Conservation (phyloP, 2,797 vertebrate species). For the Falco rusticolus region DNA sequence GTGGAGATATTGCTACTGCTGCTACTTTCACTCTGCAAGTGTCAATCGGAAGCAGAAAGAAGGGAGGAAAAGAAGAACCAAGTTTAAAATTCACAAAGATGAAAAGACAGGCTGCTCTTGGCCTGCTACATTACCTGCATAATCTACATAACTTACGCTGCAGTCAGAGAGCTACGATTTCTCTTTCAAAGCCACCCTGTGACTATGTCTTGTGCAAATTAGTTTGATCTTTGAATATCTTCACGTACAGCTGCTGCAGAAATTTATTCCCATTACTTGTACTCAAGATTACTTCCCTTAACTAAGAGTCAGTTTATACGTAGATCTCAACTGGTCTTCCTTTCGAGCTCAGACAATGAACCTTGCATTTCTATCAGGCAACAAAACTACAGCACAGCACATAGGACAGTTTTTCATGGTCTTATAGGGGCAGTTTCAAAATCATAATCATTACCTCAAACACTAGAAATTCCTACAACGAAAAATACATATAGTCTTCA, state of each 20-base stretch:
- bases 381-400: background rate
- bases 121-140: background rate
- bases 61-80: background rate
- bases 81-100: conserved; percentile 11
- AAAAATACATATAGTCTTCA: background rate
- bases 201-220: background rate
- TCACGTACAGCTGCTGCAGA: background rate
- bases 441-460: background rate
- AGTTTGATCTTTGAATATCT: background rate
- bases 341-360: background rate
- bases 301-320: background rate
- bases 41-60: conserved; percentile 47
- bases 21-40: conserved; percentile 97
- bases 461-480: background rate
- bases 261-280: background rate
- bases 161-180: background rate
- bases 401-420: background rate
- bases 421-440: background rate
- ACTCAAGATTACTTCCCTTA: background rate
- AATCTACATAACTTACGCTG: background rate
- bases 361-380: background rate
- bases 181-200: background rate
- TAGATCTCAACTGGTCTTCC: background rate
- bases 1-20: conserved; percentile 99
- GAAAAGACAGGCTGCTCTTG: background rate